Evolutionary conservation across 2,797 vertebrate genomes (phyloP).

Genomic region (Myotis vivesi): DNA sequence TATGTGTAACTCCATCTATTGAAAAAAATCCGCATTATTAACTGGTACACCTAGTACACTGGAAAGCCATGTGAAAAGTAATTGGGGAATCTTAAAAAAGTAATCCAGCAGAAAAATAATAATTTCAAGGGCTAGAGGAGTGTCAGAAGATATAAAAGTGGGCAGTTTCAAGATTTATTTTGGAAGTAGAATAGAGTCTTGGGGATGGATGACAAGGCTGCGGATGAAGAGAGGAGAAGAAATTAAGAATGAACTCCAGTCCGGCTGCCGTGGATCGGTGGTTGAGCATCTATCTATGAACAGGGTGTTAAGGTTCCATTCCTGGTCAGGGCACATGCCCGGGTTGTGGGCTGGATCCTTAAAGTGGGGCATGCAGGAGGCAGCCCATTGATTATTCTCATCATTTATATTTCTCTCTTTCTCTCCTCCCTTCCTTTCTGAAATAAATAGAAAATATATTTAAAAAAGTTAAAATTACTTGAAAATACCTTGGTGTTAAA

Average conservation of each 20-base stretch:
- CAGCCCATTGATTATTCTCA: too few species aligned
- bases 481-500: background rate
- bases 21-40: too few species aligned
- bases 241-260: background rate
- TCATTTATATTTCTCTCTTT: too few species aligned
- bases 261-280: too few species aligned
- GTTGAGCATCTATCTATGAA: too few species aligned
- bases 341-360: too few species aligned
- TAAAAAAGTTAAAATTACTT: conserved; percentile 9
- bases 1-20: too few species aligned
- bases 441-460: too few species aligned
- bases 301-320: too few species aligned
- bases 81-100: background rate
- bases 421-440: too few species aligned
- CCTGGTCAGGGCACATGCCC: too few species aligned
- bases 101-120: background rate
- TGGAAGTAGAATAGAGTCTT: background rate
- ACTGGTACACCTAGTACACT: background rate
- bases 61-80: background rate
- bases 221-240: background rate
- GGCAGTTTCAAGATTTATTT: background rate
- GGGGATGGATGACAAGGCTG: background rate
- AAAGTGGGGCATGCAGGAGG: too few species aligned
- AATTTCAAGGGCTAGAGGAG: background rate
- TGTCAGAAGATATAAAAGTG: background rate